These are phyloP conservation scores for Cheilosia soror DNA, from an alignment of 2,888 invertebrate species.

Conservation along the genomic window DNA sequence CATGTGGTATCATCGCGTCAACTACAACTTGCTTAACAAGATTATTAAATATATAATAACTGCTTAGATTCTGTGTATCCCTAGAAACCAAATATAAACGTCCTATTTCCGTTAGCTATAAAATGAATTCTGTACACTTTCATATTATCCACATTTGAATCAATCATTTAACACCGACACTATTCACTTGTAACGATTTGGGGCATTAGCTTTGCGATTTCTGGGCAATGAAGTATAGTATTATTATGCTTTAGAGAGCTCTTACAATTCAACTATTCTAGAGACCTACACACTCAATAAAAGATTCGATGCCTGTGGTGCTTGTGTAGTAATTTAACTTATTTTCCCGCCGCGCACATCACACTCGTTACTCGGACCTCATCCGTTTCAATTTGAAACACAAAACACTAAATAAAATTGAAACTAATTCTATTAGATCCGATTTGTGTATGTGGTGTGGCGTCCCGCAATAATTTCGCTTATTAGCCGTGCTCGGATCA, in stretches of 20 bases:
- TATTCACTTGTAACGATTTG: conserved; percentile 22
- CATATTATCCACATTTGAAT: conserved; percentile 35
- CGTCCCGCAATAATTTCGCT: conserved; percentile 46
- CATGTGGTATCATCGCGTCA: no score
- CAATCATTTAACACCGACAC: conserved; percentile 45
- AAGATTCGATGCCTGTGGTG: conserved; percentile 19
- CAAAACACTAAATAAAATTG: conserved; percentile 63
- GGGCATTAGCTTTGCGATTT: conserved; percentile 45
- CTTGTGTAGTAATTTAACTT: conserved; percentile 42
- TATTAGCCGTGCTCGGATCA: conserved; percentile 49
- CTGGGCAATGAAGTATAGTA: conserved; percentile 28
- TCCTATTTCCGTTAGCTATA: conserved; percentile 7
- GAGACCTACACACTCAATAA: conserved; percentile 51
- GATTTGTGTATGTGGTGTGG: conserved; percentile 51
- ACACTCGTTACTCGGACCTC: conserved; percentile 27
- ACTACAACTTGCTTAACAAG: background rate
- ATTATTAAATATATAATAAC: no score
- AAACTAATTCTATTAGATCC: conserved; percentile 71
- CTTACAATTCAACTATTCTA: conserved; percentile 51
- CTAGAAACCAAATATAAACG: background rate
- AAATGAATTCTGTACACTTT: conserved; percentile 15
- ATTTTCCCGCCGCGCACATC: conserved; percentile 40
- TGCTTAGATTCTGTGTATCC: background rate
- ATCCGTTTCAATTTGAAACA: conserved; percentile 54
- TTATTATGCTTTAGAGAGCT: conserved; percentile 35